phyloP scores from a whole-genome alignment of 2,888 invertebrate species.

The Leuctra nigra region DNA sequence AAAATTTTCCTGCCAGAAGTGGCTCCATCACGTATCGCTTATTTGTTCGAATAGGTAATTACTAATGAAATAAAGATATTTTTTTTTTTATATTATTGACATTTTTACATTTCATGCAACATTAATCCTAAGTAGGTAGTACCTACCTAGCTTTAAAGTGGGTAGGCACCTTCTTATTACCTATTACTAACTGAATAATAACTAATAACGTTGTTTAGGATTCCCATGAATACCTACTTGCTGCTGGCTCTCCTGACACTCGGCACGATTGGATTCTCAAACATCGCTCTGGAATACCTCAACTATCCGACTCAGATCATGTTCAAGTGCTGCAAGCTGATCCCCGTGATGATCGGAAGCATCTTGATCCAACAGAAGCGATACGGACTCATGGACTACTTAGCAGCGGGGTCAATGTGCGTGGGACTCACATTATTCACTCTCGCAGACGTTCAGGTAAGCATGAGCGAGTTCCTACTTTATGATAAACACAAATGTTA shows the following conservation, averaged over 20 bases:
- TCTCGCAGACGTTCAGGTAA: conserved; percentile 62
- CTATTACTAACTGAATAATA: no score
- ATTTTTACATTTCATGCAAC: no score
- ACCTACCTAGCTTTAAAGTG: no score
- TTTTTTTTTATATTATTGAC: no score
- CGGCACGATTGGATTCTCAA: conserved; percentile 94
- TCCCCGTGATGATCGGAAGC: conserved; percentile 91
- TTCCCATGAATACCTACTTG: conserved; percentile 74
- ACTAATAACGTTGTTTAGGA: conserved; percentile 58
- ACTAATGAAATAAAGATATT: no score
- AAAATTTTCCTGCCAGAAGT: no score
- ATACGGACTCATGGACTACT: conserved; percentile 75
- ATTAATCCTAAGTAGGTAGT: no score
- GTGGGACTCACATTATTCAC: conserved; percentile 87
- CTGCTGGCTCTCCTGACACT: conserved; percentile 80
- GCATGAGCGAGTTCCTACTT: no score
- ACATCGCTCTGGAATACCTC: conserved; percentile 86
- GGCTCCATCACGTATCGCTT: no score
- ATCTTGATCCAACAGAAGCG: conserved; percentile 86
- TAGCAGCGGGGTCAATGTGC: conserved; percentile 82
- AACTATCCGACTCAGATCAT: conserved; percentile 97
- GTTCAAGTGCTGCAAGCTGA: conserved; percentile 95
- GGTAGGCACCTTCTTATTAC: no score
- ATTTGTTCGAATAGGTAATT: no score
- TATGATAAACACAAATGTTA: no score